These are phyloP conservation scores for Drosophila burlai DNA, from an alignment of 1,140 invertebrate species.

Conservation along the genomic window DNA sequence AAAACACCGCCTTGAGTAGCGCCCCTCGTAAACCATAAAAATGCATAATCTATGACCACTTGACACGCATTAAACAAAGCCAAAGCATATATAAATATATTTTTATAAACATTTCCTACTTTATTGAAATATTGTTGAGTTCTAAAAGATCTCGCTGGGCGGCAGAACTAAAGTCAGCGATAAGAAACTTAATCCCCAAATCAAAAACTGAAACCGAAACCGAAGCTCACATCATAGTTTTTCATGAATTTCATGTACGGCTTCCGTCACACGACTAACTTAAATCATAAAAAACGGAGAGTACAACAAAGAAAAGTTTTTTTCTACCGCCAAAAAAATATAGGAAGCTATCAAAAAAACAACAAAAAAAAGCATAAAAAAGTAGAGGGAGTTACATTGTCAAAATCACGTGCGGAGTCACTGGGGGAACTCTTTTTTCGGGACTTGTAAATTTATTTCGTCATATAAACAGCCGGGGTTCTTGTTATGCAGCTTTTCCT, in stretches of 20 bases:
- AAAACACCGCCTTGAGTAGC: slow-evolving; percentile 49
- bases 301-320: slow-evolving; percentile 55
- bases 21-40: slow-evolving; percentile 72
- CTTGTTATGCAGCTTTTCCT: slow-evolving; percentile 41
- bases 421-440: slow-evolving; percentile 40
- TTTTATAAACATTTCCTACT: slow-evolving; percentile 15
- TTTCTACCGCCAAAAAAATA: slow-evolving; percentile 51
- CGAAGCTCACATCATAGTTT: slow-evolving; percentile 16
- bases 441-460: slow-evolving; percentile 70
- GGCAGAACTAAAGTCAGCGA: slow-evolving; percentile 30
- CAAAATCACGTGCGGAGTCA: slow-evolving; percentile 71
- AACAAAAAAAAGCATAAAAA: slow-evolving; percentile 13
- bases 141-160: slow-evolving; percentile 8
- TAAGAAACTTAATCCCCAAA: slow-evolving; percentile 41
- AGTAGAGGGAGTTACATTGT: slow-evolving; percentile 55
- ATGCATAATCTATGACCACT: slow-evolving; percentile 74
- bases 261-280: slow-evolving; percentile 50
- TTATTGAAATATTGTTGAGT: slow-evolving; percentile 48
- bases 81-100: slow-evolving; percentile 30
- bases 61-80: slow-evolving; percentile 77
- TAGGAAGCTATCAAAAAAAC: slow-evolving; percentile 30
- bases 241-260: slow-evolving; percentile 24
- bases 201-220: slow-evolving; percentile 58
- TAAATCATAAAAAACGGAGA: slow-evolving; percentile 54
- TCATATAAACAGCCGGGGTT: slow-evolving; percentile 48